phyloP scores from a whole-genome alignment of 2,113 vertebrate genomes.

The Brachypteracias leptosomus region DNA sequence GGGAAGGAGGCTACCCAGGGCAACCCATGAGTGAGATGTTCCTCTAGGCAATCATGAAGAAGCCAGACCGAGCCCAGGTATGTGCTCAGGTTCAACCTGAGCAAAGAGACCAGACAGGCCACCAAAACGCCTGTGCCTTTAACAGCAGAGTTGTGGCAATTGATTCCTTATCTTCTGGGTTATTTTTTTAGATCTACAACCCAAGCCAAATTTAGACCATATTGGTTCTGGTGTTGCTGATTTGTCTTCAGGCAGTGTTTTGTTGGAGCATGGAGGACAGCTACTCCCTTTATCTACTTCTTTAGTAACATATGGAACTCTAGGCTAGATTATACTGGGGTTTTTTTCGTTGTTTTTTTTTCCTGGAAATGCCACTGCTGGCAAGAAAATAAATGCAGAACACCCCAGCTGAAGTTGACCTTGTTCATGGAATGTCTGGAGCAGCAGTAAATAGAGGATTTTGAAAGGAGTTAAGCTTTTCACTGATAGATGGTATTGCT shows the following conservation, averaged over 20 bases:
- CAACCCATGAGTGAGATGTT: not conserved
- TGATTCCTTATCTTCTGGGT: not conserved
- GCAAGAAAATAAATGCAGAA: not conserved
- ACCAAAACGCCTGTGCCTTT: not conserved
- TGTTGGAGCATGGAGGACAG: not conserved
- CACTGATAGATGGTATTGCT: not conserved
- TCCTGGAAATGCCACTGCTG: not conserved
- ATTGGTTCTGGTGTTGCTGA: not conserved
- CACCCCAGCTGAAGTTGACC: not conserved
- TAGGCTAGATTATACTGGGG: not conserved
- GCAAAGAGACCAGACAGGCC: not conserved
- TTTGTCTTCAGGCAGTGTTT: not conserved
- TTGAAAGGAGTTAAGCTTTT: not conserved
- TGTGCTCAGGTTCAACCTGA: not conserved
- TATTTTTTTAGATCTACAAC: not conserved
- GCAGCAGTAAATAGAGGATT: not conserved
- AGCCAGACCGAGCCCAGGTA: not conserved
- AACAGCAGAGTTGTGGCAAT: not conserved
- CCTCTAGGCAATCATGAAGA: accelerated
- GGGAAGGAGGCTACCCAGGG: not conserved
- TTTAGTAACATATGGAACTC: not conserved
- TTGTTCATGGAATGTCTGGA: not conserved
- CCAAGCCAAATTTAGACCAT: not conserved
- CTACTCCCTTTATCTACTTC: not conserved
- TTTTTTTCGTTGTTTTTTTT: too few species aligned